Evolutionary conservation across 2,797 vertebrate genomes (phyloP).

Genomic region (Prunella strophiata): DNA sequence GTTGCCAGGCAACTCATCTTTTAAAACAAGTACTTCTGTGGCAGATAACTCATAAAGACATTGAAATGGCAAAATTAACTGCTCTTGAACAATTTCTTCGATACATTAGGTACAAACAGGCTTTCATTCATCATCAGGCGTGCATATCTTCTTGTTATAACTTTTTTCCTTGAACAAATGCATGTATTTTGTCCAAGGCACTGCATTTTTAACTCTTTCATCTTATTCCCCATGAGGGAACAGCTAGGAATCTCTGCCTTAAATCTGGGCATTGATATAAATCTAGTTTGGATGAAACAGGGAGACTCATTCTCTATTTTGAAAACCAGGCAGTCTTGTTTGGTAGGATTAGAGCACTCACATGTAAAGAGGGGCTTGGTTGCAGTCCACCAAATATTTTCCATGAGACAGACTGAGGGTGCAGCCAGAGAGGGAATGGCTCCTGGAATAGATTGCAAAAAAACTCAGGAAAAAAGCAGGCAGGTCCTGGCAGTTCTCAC

Average conservation of each 20-base stretch:
- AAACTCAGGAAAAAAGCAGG: not conserved
- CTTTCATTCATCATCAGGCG: slow-evolving; percentile 67
- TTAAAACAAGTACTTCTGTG: slow-evolving; percentile 72
- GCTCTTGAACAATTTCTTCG: slow-evolving; percentile 71
- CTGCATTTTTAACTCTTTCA: slow-evolving; percentile 67
- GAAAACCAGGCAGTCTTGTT: not conserved
- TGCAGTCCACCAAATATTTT: not conserved
- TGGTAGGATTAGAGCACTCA: not conserved
- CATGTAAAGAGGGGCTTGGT: not conserved
- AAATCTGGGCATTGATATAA: not conserved
- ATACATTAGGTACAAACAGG: slow-evolving; percentile 58
- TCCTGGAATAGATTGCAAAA: not conserved
- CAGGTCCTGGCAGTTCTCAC: not conserved
- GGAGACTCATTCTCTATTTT: slow-evolving; percentile 37
- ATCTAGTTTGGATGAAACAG: slow-evolving; percentile 26
- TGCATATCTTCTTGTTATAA: slow-evolving; percentile 66
- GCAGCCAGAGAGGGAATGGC: not conserved
- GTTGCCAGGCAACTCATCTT: slow-evolving; percentile 79
- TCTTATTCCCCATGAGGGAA: slow-evolving; percentile 25
- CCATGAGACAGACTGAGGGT: not conserved
- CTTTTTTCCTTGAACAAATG: slow-evolving; percentile 65
- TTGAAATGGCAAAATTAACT: slow-evolving; percentile 67
- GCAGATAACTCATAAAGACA: slow-evolving; percentile 75
- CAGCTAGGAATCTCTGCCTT: not conserved
- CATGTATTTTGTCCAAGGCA: slow-evolving; percentile 67